phyloP scores from a whole-genome alignment of 2,888 invertebrate genomes.

The Lepidonotus clava region DNA sequence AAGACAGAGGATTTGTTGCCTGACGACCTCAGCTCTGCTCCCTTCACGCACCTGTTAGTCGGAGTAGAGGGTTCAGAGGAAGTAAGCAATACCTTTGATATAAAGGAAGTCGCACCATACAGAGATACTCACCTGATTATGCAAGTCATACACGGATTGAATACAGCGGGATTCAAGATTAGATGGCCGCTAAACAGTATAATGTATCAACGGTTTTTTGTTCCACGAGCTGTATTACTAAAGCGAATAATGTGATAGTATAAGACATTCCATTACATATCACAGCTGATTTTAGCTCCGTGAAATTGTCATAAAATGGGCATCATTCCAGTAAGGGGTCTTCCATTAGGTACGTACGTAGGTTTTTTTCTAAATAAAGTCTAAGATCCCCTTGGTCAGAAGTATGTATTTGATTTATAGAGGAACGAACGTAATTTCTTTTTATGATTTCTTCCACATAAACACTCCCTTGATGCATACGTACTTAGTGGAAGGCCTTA shows the following conservation, averaged over 20 bases:
- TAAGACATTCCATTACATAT: background rate
- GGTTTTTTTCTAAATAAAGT: too few relatives aligned
- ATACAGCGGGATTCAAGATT: background rate
- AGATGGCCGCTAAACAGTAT: background rate
- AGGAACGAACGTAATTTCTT: too few relatives aligned
- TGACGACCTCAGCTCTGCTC: conserved; percentile 70
- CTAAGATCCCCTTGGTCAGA: too few relatives aligned
- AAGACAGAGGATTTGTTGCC: conserved; percentile 77
- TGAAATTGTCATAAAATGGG: too few relatives aligned
- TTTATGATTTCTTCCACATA: too few relatives aligned
- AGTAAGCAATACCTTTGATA: background rate
- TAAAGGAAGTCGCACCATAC: background rate
- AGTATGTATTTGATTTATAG: too few relatives aligned
- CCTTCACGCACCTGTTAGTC: conserved; percentile 74
- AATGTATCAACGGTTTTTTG: background rate
- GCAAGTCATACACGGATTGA: background rate
- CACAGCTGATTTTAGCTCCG: too few relatives aligned
- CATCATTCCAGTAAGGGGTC: too few relatives aligned
- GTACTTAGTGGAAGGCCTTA: too few relatives aligned
- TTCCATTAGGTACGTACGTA: too few relatives aligned
- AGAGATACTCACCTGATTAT: background rate
- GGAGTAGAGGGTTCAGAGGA: conserved; percentile 56
- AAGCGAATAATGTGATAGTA: background rate
- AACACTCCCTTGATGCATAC: too few relatives aligned
- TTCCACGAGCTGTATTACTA: background rate